Conservation (phyloP, 2,888 invertebrate genomes). For the Vandiemenella viatica region DNA sequence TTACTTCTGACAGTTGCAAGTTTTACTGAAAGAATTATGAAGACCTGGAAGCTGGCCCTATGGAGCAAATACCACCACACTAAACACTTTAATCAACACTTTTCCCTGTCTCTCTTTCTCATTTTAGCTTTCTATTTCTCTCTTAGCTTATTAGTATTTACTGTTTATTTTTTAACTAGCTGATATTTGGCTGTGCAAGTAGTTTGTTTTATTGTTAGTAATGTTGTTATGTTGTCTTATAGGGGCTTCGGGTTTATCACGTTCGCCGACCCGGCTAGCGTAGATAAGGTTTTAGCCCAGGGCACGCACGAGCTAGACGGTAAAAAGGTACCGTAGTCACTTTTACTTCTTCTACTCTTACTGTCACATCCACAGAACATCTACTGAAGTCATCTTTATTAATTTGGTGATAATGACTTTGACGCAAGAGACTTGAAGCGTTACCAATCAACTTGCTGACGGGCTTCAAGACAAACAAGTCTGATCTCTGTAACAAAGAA, state of each 20-base stretch:
- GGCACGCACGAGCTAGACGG: conserved; percentile 98
- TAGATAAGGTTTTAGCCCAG: conserved; percentile 98
- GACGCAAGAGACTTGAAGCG: no score
- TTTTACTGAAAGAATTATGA: no score
- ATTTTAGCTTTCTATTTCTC: conserved; percentile 9
- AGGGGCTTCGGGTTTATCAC: conserved; percentile 99
- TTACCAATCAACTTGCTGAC: no score
- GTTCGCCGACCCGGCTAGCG: conserved; percentile 93
- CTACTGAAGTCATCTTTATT: no score
- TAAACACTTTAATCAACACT: no score
- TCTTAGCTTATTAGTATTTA: conserved; percentile 1
- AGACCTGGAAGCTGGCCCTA: no score
- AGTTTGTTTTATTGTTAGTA: conserved; percentile 16
- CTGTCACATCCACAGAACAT: no score
- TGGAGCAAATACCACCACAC: no score
- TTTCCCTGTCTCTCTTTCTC: conserved; percentile 6
- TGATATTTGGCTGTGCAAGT: conserved; percentile 12
- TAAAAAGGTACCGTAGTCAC: conserved; percentile 67
- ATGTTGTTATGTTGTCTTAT: conserved; percentile 31
- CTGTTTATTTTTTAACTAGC: background rate
- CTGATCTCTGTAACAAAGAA: no score
- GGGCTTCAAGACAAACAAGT: no score
- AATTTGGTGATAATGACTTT: no score
- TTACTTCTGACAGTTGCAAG: no score
- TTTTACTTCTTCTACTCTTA: conserved; percentile 12